Evolutionary conservation across 1,140 invertebrate genomes (phyloP).

Genomic region (Goniozus legneri): DNA sequence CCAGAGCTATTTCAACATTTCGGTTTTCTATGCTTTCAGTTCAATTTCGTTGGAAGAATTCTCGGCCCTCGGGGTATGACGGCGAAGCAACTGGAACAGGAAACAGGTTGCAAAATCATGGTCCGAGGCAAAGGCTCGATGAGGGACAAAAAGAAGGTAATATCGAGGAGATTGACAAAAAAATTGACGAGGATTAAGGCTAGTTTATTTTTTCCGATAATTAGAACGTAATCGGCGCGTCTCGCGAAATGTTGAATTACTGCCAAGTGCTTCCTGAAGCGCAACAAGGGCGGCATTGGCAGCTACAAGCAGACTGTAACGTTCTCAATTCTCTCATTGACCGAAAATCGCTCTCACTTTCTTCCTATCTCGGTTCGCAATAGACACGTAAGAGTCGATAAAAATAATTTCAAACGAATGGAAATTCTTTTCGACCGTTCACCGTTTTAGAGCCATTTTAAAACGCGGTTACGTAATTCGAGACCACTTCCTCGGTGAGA

Average conservation of each 20-base stretch:
- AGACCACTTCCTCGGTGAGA: too few species aligned
- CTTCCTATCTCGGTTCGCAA: too few species aligned
- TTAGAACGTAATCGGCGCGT: constrained; percentile 20
- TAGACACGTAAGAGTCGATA: too few species aligned
- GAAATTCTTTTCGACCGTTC: too few species aligned
- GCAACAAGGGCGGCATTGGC: constrained; percentile 2
- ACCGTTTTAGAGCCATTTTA: too few species aligned
- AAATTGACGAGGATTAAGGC: too few species aligned
- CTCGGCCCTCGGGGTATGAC: constrained; percentile 99
- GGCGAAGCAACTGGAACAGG: constrained; percentile 98
- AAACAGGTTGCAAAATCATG: constrained; percentile 99
- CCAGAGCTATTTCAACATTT: not conserved
- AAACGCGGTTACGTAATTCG: too few species aligned
- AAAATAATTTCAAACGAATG: too few species aligned
- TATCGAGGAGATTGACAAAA: too few species aligned
- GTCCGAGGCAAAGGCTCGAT: constrained; percentile 99
- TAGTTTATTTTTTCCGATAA: not conserved
- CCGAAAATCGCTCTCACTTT: not conserved
- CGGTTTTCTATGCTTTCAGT: constrained; percentile 71
- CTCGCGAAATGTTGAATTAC: constrained; percentile 22
- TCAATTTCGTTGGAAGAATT: constrained; percentile 99
- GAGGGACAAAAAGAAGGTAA: constrained; percentile 99
- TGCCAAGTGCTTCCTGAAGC: constrained; percentile 20
- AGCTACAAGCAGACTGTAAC: not conserved
- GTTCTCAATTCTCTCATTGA: not conserved